Evolutionary conservation across 2,113 vertebrate species (phyloP), one percentile per base, ranked within the genome.

Genomic region (Bambusicola thoracicus): DNA sequence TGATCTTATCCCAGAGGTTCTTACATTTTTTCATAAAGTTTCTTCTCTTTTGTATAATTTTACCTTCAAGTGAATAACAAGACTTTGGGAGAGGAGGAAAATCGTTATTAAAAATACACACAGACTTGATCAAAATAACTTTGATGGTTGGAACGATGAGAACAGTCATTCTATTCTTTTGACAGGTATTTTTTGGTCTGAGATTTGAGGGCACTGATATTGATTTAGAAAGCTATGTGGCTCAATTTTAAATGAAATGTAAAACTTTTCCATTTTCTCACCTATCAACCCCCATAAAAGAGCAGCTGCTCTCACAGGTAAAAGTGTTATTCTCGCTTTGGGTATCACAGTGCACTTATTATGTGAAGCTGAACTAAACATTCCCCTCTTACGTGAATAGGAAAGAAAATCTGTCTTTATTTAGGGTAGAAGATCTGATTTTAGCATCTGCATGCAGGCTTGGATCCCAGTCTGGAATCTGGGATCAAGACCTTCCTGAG

Each of bases 71-170:
- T 94, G 93, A 88, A 69, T 94, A 92, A 91, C 79, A 86, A 75
- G 94, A 78, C 91, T 90, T 95, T 34, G 29, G 49, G 8, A 19
- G 83, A 90, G 81, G 89, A 76, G 36, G 40, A 94, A 96, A 96
- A 96, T 96, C 93, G 0, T 96, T 96, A 96, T 94, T 95, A 94
- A 96, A 94, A 94, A 90, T 81, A 92, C 88, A 94, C 68, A 34
- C 46, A 86, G 92, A 38, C 93, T 66, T 90, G 94, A 96, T 95
- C 93, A 96, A 96, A 97, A 95, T 81, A 91, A 78, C 96, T 95
- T 97, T 95, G 96, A 96, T 96, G 96, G 69, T 53, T 83, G 43
- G 80, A 84, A 72, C 88, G 68, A 89, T 78, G n/a, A 90, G 76
- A 94, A 88, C 53, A 97, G 73, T 87, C 72, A 13, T 75, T 77